Percentiles rank a stretch among this genome's conserved stretches.
Conservation (phyloP, 2,113 vertebrate species). For the Sceloporus undulatus region DNA sequence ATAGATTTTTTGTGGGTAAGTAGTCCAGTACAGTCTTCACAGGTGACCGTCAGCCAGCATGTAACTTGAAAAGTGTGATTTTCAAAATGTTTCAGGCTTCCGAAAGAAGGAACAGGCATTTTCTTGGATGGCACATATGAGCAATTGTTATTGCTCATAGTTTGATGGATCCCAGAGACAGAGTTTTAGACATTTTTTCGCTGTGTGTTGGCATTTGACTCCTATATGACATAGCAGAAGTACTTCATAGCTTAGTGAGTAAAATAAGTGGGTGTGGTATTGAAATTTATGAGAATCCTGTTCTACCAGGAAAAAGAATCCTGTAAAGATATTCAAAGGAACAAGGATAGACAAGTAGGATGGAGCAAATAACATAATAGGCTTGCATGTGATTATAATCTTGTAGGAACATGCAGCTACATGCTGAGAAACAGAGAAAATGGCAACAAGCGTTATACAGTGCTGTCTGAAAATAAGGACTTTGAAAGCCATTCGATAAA, state of each 20-base stretch:
- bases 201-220: not conserved
- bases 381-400: slow-evolving; percentile 59
- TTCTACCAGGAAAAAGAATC: slow-evolving; percentile 57
- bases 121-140: not conserved
- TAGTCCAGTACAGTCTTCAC: not conserved
- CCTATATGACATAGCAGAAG: slow-evolving; percentile 26
- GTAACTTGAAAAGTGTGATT: not conserved
- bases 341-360: slow-evolving; percentile 3
- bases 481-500: slow-evolving; percentile 18
- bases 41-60: not conserved
- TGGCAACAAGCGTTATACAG: slow-evolving; percentile 4
- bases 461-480: slow-evolving; percentile 1
- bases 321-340: slow-evolving; percentile 63
- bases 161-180: not conserved
- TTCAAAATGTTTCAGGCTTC: not conserved
- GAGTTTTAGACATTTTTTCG: slow-evolving; percentile 14
- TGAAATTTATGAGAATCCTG: slow-evolving; percentile 43
- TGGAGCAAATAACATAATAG: slow-evolving; percentile 55
- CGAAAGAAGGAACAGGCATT: not conserved
- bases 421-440: slow-evolving; percentile 54
- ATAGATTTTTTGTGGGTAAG: no score
- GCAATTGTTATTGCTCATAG: not conserved
- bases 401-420: slow-evolving; percentile 53
- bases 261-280: slow-evolving; percentile 57
- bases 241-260: not conserved